These are phyloP conservation scores for Dermolepida albohirtum DNA, from an alignment of 2,888 invertebrate species.

Conservation along the genomic window DNA sequence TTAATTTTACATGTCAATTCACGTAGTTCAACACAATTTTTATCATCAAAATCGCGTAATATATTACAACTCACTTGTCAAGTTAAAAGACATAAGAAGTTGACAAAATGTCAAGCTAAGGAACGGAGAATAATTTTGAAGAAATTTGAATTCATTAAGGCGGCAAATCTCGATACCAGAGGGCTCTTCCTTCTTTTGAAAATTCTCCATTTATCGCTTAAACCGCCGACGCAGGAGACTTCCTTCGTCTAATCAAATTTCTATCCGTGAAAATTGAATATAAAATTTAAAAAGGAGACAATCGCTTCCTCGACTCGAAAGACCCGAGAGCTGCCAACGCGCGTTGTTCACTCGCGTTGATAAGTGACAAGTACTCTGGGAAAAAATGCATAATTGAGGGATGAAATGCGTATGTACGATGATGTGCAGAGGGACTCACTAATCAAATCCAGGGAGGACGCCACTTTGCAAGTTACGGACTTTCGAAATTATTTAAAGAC, in stretches of 20 bases:
- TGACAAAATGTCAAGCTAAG: constrained; percentile 3
- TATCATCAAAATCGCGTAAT: constrained; percentile 3
- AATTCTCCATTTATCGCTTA: constrained; percentile 11
- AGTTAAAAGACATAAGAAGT: constrained; percentile 11
- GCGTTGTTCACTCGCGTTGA: constrained; percentile 4
- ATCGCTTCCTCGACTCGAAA: constrained; percentile 8
- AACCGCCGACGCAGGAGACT: constrained; percentile 10
- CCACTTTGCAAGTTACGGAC: not conserved
- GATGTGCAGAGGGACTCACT: constrained; percentile 4
- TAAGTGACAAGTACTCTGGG: constrained; percentile 63
- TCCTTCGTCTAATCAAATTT: constrained; percentile 59
- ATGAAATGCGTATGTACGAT: constrained; percentile 50
- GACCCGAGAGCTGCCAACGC: too few species aligned
- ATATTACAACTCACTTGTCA: not conserved
- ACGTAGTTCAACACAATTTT: not conserved
- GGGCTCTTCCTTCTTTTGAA: constrained; percentile 6
- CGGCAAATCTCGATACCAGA: constrained; percentile 24
- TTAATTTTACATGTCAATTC: not conserved
- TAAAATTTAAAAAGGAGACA: constrained; percentile 58
- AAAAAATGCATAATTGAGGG: constrained; percentile 62
- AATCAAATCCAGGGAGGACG: constrained; percentile 19
- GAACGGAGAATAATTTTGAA: not conserved
- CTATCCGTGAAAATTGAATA: constrained; percentile 63
- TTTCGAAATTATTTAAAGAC: constrained; percentile 32
- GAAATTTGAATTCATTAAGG: constrained; percentile 36